phyloP scores from a whole-genome alignment of 2,113 vertebrate genomes.

The Cyanoramphus novaezelandiae region DNA sequence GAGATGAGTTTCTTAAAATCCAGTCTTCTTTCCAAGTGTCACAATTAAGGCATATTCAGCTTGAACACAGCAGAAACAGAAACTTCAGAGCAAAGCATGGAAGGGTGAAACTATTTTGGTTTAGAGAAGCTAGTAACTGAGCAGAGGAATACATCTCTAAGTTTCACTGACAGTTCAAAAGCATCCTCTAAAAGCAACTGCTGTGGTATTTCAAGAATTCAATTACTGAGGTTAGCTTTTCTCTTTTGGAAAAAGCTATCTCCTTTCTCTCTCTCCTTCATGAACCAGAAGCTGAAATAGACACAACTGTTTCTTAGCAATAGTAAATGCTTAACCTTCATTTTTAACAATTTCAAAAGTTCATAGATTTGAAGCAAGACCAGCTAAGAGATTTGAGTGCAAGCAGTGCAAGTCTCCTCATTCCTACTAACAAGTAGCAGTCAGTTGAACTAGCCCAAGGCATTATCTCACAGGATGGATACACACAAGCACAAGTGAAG shows the following conservation, averaged over 20 bases:
- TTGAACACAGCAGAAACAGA: neutral
- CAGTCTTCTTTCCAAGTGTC: neutral
- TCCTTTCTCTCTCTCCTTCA: neutral
- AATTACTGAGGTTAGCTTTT: neutral
- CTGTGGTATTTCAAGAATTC: neutral
- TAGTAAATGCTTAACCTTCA: neutral
- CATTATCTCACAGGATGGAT: neutral
- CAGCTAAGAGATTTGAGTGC: neutral
- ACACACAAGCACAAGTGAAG: neutral
- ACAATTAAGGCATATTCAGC: neutral
- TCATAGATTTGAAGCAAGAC: neutral
- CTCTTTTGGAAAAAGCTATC: neutral
- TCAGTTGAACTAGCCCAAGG: neutral
- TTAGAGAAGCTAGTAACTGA: neutral
- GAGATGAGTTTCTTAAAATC: neutral
- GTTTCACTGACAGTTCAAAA: neutral
- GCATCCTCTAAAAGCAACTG: neutral
- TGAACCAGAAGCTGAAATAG: neutral
- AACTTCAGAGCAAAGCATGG: neutral
- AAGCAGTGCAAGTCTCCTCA: no score
- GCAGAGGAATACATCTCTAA: neutral
- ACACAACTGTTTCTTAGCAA: neutral
- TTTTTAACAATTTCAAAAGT: neutral
- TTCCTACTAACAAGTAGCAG: neutral
- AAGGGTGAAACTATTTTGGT: neutral